phyloP scores from a whole-genome alignment of 2,113 vertebrate genomes.

The Piprites chloris region DNA sequence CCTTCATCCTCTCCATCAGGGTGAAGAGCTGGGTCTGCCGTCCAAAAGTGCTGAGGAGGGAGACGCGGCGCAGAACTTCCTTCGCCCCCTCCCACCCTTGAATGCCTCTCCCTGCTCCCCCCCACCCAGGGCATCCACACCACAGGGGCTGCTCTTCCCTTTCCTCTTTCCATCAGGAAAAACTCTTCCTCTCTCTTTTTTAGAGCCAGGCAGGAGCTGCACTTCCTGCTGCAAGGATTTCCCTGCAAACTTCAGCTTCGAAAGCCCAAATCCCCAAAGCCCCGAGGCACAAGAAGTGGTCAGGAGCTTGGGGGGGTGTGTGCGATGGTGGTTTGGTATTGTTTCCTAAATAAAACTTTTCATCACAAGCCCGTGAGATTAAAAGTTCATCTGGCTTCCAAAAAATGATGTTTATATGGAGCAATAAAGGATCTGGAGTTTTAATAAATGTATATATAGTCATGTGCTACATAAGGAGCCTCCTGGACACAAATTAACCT shows the following conservation, averaged over 20 bases:
- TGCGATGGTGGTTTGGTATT: neutral
- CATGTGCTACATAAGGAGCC: neutral
- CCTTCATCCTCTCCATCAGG: neutral
- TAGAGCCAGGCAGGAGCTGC: neutral
- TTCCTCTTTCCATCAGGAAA: neutral
- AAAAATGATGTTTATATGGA: neutral
- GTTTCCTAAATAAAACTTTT: neutral
- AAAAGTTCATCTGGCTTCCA: neutral
- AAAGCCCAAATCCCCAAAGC: neutral
- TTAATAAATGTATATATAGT: neutral
- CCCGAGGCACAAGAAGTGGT: neutral
- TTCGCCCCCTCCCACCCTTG: neutral
- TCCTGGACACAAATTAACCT: neutral
- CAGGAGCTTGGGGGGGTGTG: neutral
- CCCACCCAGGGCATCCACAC: neutral
- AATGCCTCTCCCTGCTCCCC: neutral
- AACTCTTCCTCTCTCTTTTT: neutral
- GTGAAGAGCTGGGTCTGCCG: accelerated
- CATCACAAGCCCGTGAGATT: neutral
- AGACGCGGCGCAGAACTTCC: neutral
- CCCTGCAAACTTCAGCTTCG: slow-evolving; percentile 29
- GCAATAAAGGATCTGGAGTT: neutral
- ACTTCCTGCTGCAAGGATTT: neutral
- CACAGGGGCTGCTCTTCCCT: neutral
- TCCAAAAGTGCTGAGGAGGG: accelerated